Evolutionary conservation across 2,113 vertebrate genomes (phyloP), one percentile per base, ranked within the genome.

Genomic region (Syngnathoides biaculeatus): DNA sequence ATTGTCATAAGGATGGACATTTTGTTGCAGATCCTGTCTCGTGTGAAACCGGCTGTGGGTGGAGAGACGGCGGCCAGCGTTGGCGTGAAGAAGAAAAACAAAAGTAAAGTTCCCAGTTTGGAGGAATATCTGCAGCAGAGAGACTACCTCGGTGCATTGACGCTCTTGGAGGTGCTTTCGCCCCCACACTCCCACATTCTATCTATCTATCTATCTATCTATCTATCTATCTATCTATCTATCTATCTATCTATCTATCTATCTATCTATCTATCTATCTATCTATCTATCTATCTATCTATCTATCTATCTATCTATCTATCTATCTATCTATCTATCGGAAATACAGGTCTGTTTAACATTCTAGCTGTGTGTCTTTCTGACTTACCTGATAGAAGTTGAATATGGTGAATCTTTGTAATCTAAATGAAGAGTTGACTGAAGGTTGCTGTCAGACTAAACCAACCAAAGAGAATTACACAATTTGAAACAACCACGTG

Each of bases 101-200:
- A 95, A 75, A 92, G 87, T 1, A 95, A 93, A 77, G 86, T 93
- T 35, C 95, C 95, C 0, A 87, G 90, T 22, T 73, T 98, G 61
- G 95, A 97, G 60, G 97, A 98, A 50, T 94, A 96, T 39, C 85
- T 98, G 59, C 87, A 87, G 19, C 90, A 88, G 77, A 93, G 95
- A 71, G 96, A 99, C 83, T 99, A 98, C 83, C 93, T 96, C 1
- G 97, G 96, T 11, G 95, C 95, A 2, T 89, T 96, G 70, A 95
- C 96, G 2, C 83, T 98, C 0, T 73, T 99, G 73, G 96, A 99
- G 95, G 96, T 98, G 74, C 13, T 22, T 30, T 19, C 14, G 13
- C 8, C 0, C 1, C 39, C 22, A 24, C 22, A 60, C 14, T 20
- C 22, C 14, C 9, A 38, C 12, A 59, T 38, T n/a, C 3, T 19